Evolutionary conservation across 2,888 invertebrate species (phyloP), one percentile per base, ranked within the genome.

Genomic region (Agrilus cyanescens): DNA sequence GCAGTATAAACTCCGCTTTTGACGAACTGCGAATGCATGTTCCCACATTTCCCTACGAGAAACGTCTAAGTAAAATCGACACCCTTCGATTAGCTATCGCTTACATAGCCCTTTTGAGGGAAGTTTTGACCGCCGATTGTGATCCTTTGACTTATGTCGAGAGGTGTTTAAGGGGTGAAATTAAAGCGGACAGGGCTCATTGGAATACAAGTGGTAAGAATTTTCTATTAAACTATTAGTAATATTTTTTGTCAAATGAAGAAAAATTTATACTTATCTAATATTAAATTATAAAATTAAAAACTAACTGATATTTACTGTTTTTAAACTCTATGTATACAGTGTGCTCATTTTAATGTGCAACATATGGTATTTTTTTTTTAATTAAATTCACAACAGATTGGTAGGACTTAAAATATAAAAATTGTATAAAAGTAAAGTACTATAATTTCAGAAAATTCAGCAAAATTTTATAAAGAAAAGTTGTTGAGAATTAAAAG

Each of bases 1-100:
- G 88, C 84, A 96, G 94, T 80, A 97, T 97, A 75, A 94, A 94
- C 82, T 90, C 91, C 70, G 96, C 95, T 68, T 96, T 96, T 78
- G 95, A 97, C 75, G 95, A 95, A 68, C 80, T 98, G 60, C 78
- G 97, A 43, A 85, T 88, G 54, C 95, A 95, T 72, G 96, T 98
- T 56, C 98, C 98, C 38, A 98, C 97, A 47, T 98, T 98, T 69
- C 97, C 97, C 0, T 98, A 95, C 66, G 98, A 98, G 71, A 97
- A 97, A 66, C 74, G 97, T 16, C 76, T 98, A 30, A 96, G 95
- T 59, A 98, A 98, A 72, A 98, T 98, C 58, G 98, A 98, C 72
- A 97, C 98, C 0, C 74, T 98, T 29, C 78, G 96, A 1, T 71
- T 98, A 53, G 97, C 97, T 32, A 97, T 97, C 49, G 96, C 96